phyloP scores from a whole-genome alignment of 92 coral and sea anemone species.

The Zoanthus sociatus region DNA sequence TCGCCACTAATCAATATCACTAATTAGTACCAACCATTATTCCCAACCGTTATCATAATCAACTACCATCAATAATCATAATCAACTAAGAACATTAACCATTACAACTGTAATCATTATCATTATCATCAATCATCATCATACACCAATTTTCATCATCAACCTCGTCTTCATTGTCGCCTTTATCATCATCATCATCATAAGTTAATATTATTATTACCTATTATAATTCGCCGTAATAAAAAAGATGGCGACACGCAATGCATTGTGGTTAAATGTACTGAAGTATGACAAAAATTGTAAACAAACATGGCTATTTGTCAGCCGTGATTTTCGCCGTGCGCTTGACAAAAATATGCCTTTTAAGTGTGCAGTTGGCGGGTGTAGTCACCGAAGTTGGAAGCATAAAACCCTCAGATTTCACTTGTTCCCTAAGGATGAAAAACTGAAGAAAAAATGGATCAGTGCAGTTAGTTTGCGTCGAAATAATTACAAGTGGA shows the following conservation, averaged over 20 bases:
- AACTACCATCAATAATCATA: no score
- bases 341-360: not conserved
- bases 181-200: not conserved
- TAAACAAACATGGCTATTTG: constrained; percentile 17
- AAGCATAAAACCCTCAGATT: constrained; percentile 6
- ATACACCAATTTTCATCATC: not conserved
- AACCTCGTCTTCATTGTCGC: no score
- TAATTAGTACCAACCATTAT: no score
- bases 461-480: constrained; percentile 16
- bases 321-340: not conserved
- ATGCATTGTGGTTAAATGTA: not conserved
- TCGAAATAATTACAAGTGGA: constrained; percentile 41
- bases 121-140: not conserved
- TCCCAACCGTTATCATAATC: no score
- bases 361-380: not conserved
- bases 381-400: not conserved
- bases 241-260: constrained; percentile 20
- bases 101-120: no score
- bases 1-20: not conserved
- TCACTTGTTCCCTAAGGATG: constrained; percentile 40
- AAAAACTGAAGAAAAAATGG: constrained; percentile 42
- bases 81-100: no score
- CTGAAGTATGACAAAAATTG: not conserved
- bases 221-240: no score
- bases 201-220: no score